These are phyloP conservation scores for Stegophylla sp. DNA, from an alignment of 2,888 invertebrate species.

Conservation along the genomic window DNA sequence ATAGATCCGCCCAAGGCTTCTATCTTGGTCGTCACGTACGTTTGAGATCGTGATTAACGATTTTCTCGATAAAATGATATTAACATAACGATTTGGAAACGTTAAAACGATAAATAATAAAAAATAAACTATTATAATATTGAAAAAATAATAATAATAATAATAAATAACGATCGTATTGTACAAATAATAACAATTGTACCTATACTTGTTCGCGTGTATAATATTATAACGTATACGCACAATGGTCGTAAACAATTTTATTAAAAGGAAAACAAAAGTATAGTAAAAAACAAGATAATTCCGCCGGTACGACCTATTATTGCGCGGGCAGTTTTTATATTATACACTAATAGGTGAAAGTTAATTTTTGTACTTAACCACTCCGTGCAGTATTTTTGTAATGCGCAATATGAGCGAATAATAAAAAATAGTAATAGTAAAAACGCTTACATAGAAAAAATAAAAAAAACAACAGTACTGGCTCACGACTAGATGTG, in stretches of 20 bases:
- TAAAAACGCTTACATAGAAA: too few species aligned
- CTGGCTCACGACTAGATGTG: too few species aligned
- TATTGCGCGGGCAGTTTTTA: neutral
- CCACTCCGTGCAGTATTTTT: too few species aligned
- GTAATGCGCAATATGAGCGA: too few species aligned
- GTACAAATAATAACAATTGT: neutral
- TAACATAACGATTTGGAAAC: neutral
- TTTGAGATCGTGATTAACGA: slow-evolving; percentile 10
- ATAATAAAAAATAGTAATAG: too few species aligned
- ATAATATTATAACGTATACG: too few species aligned
- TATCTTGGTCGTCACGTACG: neutral
- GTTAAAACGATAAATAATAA: neutral
- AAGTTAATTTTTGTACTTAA: neutral
- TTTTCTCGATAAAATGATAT: neutral
- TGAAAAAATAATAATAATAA: too few species aligned
- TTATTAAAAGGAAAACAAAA: slow-evolving; percentile 1
- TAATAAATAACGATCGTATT: too few species aligned
- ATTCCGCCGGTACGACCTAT: neutral
- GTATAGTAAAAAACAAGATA: neutral
- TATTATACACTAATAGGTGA: neutral
- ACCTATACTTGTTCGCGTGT: neutral
- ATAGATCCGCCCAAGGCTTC: neutral
- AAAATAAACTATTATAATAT: neutral
- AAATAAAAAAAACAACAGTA: too few species aligned
- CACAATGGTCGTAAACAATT: neutral